Evolutionary conservation across 2,113 vertebrate genomes (phyloP), one percentile per base, ranked within the genome.

Genomic region (Gulo gulo): DNA sequence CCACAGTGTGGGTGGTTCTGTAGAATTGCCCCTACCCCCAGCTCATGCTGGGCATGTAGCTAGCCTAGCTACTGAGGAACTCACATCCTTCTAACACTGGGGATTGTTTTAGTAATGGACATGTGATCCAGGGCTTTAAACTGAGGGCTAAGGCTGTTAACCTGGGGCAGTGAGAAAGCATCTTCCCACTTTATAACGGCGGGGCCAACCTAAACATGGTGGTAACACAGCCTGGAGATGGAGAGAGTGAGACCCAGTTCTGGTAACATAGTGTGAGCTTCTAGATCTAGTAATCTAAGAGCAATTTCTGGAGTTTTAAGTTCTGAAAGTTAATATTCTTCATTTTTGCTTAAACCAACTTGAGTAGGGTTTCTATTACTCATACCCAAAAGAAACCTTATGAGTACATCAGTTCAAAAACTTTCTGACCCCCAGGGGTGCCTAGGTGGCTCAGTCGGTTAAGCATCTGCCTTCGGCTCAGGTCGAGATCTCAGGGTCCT

Each of bases 41-140:
- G 23, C 13, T 71, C 59, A 45, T 0, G 10, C 4, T 0, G 4
- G 7, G 7, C 15, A 1, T 2, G 6, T 4, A 1, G n/a, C 13
- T 59, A n/a, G 31, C n/a, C 55, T n/a, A 16, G 45, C 45, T 21
- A 13, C 15, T 1, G 11, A 71, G 71, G 82, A 67, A 15, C 29
- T 90, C 76, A 55, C 14, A 15, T 8, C 13, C 34, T 55, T 65
- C 74, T 71, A 24, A 61, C 20, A 18, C 2, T 1, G 0, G 15
- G 39, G 29, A 16, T 0, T 4, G 7, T 4, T 42, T 79, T 20
- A 7, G 9, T 34, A 42, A 26, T 14, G 7, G 9, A 1, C 14
- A 15, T 0, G 3, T 42, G 42, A 42, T 21, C 8, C 23, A 4
- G 0, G 2, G 20, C 36, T 83, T 52, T 13, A 1, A 31, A 24